A percentile compares a stretch with the other conserved stretches of the same genome.
Evolutionary conservation across 2,113 vertebrate genomes (phyloP).

Genomic region (Catharus bicknelli): DNA sequence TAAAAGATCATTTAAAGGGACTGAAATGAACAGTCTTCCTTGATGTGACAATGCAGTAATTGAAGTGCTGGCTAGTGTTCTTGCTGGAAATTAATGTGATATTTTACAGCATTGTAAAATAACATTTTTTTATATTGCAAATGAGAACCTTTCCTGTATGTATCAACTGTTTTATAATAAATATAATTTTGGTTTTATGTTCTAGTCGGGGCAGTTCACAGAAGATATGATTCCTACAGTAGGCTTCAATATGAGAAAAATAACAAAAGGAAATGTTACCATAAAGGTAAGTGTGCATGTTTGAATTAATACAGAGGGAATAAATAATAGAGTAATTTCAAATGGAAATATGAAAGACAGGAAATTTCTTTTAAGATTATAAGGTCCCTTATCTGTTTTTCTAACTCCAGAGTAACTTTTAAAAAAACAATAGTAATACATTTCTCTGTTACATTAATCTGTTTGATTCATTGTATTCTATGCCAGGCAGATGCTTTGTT

Average conservation of each 20-base stretch:
- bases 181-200: background rate
- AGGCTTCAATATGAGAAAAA: conserved; percentile 88
- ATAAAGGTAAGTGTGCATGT: conserved; percentile 64
- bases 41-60: background rate
- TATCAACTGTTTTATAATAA: conserved; percentile 46
- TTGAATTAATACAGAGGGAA: background rate
- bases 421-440: background rate
- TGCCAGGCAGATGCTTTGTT: background rate
- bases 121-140: background rate
- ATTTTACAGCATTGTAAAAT: background rate
- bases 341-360: background rate
- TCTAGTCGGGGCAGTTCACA: conserved; percentile 85
- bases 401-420: background rate
- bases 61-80: background rate
- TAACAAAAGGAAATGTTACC: conserved; percentile 71
- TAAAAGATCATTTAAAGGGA: background rate
- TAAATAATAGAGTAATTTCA: background rate
- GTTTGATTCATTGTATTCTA: background rate
- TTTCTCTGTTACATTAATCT: background rate
- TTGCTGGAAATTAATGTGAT: background rate
- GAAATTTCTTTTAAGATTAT: background rate
- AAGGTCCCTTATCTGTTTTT: background rate
- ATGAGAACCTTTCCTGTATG: background rate
- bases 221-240: conserved; percentile 92
- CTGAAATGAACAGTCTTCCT: background rate